Base-by-base conservation (phyloP, 2,113 vertebrate genomes). In the Smithornis capensis region DNA sequence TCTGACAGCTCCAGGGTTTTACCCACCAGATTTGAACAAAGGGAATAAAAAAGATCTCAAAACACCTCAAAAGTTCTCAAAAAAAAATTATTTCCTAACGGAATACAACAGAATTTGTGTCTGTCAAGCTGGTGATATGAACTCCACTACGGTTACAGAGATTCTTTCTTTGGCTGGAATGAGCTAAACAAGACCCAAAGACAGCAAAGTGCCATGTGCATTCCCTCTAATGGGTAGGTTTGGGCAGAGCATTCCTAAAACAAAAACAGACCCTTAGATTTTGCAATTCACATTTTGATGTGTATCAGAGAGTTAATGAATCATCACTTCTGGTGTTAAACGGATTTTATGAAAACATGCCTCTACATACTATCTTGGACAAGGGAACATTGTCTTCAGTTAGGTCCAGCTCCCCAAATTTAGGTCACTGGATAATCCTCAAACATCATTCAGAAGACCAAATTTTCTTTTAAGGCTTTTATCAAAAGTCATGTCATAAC, bases 401-500 rank as follows among this genome's bases (percentile, higher is more conserved):
- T n/a, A 64, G 12, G 5, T 22, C 42, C 37, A 37, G 29, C 25
- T 31, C 10, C 87, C 37, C 40, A 50, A 19, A 35, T 10, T 19
- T 76, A 33, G 7, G 23, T 59, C 19, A 17, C 25, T 81, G 65
- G 8, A 19, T 52, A 68, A 47, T 12, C 42, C 6, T 44, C 35
- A 77, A 55, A 62, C 64, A 81, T 19, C 29, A 23, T 18, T 59
- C 33, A 74, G 56, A 18, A 33, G 10, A 38, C 4, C 29, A 50
- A 6, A 25, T 56, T n/a, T 70, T 70, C 53, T 65, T 68, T 45
- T 17, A 69, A 73, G 49, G 31, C 14, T 77, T 65, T 6, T 42
- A 11, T 45, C 31, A 49, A 78, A 84, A 76, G 8, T 47, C 40
- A 37, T 0, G 0, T 35, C 53, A 25, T 14, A 10, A 5, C 12